Conservation (phyloP, 2,113 vertebrate species). For the Malurus cyaneus region DNA sequence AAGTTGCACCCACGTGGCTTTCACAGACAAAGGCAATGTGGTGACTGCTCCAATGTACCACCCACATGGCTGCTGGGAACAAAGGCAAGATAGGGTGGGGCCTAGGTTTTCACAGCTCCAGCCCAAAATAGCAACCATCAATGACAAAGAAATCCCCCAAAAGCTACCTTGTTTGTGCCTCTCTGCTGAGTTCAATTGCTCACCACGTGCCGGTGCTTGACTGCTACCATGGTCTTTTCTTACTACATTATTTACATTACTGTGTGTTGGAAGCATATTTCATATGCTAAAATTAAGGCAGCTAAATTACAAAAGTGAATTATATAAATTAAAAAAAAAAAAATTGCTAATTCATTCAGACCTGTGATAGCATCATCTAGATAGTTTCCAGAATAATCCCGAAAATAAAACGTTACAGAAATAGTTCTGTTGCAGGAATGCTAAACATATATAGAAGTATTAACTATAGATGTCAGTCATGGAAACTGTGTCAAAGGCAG, state of each 20-base stretch:
- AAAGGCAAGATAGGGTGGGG: neutral
- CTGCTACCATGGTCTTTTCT: neutral
- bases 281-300: neutral
- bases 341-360: neutral
- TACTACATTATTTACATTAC: neutral
- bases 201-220: neutral
- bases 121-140: neutral
- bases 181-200: neutral
- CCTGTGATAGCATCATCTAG: neutral
- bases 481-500: neutral
- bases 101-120: neutral
- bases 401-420: neutral
- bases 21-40: neutral
- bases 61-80: rapidly evolving
- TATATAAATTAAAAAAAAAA: neutral
- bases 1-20: rapidly evolving
- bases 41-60: neutral
- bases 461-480: neutral
- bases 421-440: neutral
- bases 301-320: neutral
- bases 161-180: neutral
- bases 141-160: neutral
- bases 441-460: neutral
- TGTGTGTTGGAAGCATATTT: neutral
- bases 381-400: neutral